Evolutionary conservation across 92 coral and sea anemone genomes (phyloP).

Genomic region (Umimayanthus kanabou): DNA sequence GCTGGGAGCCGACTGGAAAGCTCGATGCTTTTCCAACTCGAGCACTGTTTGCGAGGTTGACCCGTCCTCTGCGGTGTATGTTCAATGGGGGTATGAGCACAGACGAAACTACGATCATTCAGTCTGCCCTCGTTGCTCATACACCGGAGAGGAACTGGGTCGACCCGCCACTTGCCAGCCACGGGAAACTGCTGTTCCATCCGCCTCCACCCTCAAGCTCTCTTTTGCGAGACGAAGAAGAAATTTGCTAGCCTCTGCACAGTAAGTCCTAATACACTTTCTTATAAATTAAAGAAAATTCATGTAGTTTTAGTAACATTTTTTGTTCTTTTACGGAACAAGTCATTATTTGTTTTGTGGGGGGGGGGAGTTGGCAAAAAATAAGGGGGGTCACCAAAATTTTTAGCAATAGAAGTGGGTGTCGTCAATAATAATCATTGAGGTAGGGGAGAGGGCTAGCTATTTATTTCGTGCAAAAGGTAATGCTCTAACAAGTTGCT

Average conservation of each 20-base stretch:
- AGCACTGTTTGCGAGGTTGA: slow-evolving; percentile 11
- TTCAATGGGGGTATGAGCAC: slow-evolving; percentile 49
- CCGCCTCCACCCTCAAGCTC: background rate
- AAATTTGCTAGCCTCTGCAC: background rate
- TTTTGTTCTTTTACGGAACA: background rate
- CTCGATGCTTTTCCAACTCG: background rate
- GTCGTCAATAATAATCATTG: too few species aligned
- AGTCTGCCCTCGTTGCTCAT: slow-evolving; percentile 46
- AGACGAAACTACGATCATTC: slow-evolving; percentile 48
- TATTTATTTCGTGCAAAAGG: too few species aligned
- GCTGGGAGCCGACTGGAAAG: slow-evolving; percentile 32
- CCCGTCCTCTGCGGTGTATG: slow-evolving; percentile 35
- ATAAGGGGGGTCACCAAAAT: background rate
- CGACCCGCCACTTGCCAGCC: slow-evolving; percentile 37
- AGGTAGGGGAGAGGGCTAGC: too few species aligned
- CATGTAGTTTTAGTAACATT: background rate
- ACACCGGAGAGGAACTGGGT: slow-evolving; percentile 1
- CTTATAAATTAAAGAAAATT: background rate
- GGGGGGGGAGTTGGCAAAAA: background rate
- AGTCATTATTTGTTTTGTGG: background rate
- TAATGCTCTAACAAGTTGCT: too few species aligned
- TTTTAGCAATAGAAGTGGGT: too few species aligned
- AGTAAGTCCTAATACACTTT: background rate
- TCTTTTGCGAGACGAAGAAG: slow-evolving; percentile 30
- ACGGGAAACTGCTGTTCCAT: background rate